phyloP scores from a whole-genome alignment of 2,888 invertebrate species.

The Erynnis tages region DNA sequence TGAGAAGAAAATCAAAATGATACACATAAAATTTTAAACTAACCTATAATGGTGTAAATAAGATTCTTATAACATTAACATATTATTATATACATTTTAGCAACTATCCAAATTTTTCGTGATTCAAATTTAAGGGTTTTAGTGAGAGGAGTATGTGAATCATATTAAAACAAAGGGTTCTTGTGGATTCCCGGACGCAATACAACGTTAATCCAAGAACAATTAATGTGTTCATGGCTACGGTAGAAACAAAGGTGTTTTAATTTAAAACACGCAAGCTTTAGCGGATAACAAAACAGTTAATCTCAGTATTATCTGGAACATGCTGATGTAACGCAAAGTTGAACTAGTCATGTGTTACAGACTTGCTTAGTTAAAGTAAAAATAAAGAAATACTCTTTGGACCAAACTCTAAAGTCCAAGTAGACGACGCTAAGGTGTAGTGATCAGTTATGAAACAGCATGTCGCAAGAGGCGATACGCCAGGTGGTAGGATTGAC shows the following conservation, averaged over 20 bases:
- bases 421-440: neutral
- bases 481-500: constrained; percentile 4
- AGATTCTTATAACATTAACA: no score
- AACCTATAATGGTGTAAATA: no score
- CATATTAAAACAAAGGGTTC: no score
- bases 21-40: no score
- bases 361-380: no score
- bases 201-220: neutral
- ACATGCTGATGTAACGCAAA: neutral
- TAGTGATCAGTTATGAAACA: constrained; percentile 1
- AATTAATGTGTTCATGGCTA: neutral
- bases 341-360: neutral
- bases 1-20: no score
- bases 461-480: constrained; percentile 14
- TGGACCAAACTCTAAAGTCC: no score
- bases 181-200: neutral
- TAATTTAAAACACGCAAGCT: neutral
- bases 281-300: neutral
- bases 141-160: no score
- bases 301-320: neutral
- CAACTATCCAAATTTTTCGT: no score
- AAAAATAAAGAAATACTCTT: neutral
- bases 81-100: no score
- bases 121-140: no score
- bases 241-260: constrained; percentile 1